These are phyloP conservation scores for Morpho deidamia DNA, from an alignment of 2,888 invertebrate species.

Conservation along the genomic window DNA sequence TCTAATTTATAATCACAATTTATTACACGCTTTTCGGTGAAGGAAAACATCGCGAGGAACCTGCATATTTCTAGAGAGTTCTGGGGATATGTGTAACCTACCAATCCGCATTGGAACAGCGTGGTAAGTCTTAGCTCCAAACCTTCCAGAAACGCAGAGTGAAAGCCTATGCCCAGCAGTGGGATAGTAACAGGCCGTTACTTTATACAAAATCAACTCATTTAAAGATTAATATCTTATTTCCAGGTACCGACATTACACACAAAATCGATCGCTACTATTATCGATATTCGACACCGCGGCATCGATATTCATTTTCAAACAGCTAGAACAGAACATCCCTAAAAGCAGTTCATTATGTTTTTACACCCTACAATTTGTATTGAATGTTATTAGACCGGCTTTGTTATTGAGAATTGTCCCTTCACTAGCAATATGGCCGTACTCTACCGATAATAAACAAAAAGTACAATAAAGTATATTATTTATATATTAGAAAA, in stretches of 20 bases:
- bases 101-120: too few species aligned
- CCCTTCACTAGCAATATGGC: constrained; percentile 48
- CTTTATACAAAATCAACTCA: too few species aligned
- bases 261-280: constrained; percentile 45
- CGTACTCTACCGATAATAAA: constrained; percentile 27
- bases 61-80: too few species aligned
- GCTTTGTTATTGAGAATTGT: constrained; percentile 38
- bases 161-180: too few species aligned
- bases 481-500: not conserved
- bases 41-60: too few species aligned
- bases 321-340: constrained; percentile 35
- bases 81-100: too few species aligned
- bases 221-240: constrained; percentile 2
- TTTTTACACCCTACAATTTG: constrained; percentile 39
- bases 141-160: too few species aligned
- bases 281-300: constrained; percentile 38
- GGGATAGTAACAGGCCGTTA: too few species aligned
- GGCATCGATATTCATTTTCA: constrained; percentile 27
- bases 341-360: constrained; percentile 30
- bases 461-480: constrained; percentile 5
- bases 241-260: constrained; percentile 64
- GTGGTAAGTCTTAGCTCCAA: too few species aligned
- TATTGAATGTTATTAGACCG: constrained; percentile 38
- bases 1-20: too few species aligned
- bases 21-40: too few species aligned